phyloP scores from a whole-genome alignment of 2,797 vertebrate genomes.

The Benthosema pterotum region DNA sequence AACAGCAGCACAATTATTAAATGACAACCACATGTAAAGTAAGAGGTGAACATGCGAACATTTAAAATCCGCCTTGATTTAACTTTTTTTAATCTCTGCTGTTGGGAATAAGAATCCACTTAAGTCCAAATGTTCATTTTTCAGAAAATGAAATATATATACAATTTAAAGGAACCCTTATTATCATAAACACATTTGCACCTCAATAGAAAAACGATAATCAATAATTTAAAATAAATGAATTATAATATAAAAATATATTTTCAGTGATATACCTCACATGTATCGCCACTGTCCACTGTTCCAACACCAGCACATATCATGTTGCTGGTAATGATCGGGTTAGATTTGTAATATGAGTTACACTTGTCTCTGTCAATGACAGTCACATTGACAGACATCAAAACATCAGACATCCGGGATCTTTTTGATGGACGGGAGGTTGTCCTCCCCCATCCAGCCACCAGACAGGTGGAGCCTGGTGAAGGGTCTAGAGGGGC shows the following conservation, averaged over 20 bases:
- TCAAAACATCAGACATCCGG: conserved; percentile 59
- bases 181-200: too few relatives aligned
- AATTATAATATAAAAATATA: too few relatives aligned
- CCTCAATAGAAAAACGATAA: too few relatives aligned
- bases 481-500: background rate
- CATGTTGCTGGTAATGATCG: conserved; percentile 60
- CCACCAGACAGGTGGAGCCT: conserved; percentile 56
- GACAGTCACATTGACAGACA: conserved; percentile 65
- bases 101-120: too few relatives aligned
- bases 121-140: too few relatives aligned
- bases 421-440: conserved; percentile 31
- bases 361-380: conserved; percentile 64
- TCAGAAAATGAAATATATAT: too few relatives aligned
- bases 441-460: conserved; percentile 71
- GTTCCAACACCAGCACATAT: conserved; percentile 76
- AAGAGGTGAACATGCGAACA: too few relatives aligned
- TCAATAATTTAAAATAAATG: too few relatives aligned
- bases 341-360: conserved; percentile 38
- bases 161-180: too few relatives aligned
- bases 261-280: conserved; percentile 34
- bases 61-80: too few relatives aligned
- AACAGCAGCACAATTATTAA: conserved; percentile 3
- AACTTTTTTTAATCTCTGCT: too few relatives aligned
- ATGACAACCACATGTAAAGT: too few relatives aligned
- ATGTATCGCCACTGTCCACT: conserved; percentile 26